phyloP scores from a whole-genome alignment of 2,113 vertebrate species.

The Microcebus griseorufus region DNA sequence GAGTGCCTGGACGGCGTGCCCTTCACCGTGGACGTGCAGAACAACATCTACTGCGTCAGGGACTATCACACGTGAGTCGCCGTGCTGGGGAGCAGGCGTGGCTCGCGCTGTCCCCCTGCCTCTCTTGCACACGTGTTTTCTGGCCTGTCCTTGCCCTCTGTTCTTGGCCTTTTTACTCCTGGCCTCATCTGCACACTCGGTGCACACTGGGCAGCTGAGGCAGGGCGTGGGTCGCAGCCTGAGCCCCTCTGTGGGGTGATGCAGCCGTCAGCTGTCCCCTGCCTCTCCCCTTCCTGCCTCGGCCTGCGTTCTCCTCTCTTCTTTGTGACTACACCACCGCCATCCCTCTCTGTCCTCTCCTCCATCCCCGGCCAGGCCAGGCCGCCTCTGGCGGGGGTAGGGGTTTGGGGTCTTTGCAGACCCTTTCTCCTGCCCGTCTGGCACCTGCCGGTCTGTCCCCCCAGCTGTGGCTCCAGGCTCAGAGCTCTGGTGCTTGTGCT shows the following conservation, averaged over 20 bases:
- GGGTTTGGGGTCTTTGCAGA: neutral
- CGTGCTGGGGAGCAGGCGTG: accelerated
- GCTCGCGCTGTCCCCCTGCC: accelerated
- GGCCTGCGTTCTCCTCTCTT: neutral
- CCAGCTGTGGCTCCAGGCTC: neutral
- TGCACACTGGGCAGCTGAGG: neutral
- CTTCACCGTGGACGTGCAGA: conserved; percentile 97
- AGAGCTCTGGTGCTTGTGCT: neutral
- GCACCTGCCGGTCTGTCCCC: neutral
- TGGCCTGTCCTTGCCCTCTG: neutral
- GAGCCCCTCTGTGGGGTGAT: neutral
- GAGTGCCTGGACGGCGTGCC: conserved; percentile 97
- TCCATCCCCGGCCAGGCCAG: neutral
- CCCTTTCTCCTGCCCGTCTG: neutral
- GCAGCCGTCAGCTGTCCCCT: neutral
- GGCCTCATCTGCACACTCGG: neutral
- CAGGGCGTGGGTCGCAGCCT: neutral
- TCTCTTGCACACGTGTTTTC: neutral
- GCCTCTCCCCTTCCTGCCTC: neutral
- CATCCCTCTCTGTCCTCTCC: neutral
- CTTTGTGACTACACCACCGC: neutral
- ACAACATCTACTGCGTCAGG: conserved; percentile 99
- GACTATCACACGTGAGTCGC: conserved; percentile 97
- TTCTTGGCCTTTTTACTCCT: neutral
- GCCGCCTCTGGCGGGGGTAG: neutral